Evolutionary conservation across 2,797 vertebrate species (phyloP).

Genomic region (Notolepis coatsorum): DNA sequence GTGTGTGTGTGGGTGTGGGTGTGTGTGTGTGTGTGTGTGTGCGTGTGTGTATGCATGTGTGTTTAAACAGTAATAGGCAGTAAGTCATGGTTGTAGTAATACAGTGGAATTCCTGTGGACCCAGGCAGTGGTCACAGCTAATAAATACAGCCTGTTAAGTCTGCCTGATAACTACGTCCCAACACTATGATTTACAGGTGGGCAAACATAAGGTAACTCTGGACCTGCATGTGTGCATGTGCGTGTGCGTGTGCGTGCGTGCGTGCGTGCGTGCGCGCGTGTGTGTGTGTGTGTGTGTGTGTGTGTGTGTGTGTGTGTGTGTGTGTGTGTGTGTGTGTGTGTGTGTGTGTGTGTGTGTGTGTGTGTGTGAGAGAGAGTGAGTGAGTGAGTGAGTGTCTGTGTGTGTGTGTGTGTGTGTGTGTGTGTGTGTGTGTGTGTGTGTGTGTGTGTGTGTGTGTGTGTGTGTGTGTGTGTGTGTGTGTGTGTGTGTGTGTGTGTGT

Average conservation of each 20-base stretch:
- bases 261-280: background rate
- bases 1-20: background rate
- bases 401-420: background rate
- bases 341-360: too few relatives aligned
- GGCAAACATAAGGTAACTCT: constrained; percentile 43
- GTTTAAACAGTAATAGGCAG: constrained; percentile 41
- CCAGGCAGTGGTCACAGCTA: constrained; percentile 45
- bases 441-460: constrained; percentile 1
- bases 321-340: too few relatives aligned
- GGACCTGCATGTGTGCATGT: background rate
- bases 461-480: constrained; percentile 13
- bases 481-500: background rate
- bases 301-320: background rate
- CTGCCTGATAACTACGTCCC: constrained; percentile 38
- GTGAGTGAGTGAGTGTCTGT: constrained; percentile 1
- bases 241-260: background rate
- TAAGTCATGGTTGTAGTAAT: constrained; percentile 57
- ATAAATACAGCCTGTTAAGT: constrained; percentile 60
- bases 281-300: constrained; percentile 2
- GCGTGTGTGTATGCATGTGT: background rate
- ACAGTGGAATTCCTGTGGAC: constrained; percentile 53
- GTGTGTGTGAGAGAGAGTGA: background rate
- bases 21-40: constrained; percentile 42
- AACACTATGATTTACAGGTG: constrained; percentile 59
- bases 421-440: background rate